Percentiles rank a stretch among this genome's conserved stretches.
These are phyloP conservation scores for Sebastolobus alascanus DNA, from an alignment of 2,797 vertebrate species.

Conservation along the genomic window DNA sequence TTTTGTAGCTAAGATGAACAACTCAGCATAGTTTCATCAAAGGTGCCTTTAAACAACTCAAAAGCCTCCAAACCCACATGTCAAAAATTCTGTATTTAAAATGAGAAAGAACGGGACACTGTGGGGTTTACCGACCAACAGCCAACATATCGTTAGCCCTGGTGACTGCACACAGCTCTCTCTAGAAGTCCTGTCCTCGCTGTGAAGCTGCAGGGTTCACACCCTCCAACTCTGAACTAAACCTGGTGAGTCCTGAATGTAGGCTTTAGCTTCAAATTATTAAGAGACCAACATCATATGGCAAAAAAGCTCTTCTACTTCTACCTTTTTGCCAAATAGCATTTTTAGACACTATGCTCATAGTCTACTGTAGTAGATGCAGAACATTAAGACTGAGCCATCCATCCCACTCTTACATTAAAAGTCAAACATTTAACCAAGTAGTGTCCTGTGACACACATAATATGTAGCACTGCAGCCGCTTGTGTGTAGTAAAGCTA, in stretches of 20 bases:
- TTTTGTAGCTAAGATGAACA: neutral
- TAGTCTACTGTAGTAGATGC: neutral
- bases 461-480: neutral
- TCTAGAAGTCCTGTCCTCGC: too few relatives aligned
- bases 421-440: constrained; percentile 39
- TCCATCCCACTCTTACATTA: constrained; percentile 4
- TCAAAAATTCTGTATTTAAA: neutral
- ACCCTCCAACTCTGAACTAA: neutral
- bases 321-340: neutral
- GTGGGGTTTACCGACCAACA: neutral
- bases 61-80: neutral
- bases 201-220: neutral
- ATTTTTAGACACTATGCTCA: neutral
- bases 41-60: neutral
- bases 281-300: neutral
- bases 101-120: neutral
- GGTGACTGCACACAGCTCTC: neutral
- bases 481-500: neutral
- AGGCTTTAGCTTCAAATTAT: neutral
- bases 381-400: neutral
- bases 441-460: constrained; percentile 1
- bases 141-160: neutral
- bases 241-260: neutral
- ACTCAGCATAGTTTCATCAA: neutral
- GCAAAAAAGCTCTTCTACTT: neutral